phyloP scores from a whole-genome alignment of 2,797 vertebrate genomes.

The Amblyopsis hoosieri region DNA sequence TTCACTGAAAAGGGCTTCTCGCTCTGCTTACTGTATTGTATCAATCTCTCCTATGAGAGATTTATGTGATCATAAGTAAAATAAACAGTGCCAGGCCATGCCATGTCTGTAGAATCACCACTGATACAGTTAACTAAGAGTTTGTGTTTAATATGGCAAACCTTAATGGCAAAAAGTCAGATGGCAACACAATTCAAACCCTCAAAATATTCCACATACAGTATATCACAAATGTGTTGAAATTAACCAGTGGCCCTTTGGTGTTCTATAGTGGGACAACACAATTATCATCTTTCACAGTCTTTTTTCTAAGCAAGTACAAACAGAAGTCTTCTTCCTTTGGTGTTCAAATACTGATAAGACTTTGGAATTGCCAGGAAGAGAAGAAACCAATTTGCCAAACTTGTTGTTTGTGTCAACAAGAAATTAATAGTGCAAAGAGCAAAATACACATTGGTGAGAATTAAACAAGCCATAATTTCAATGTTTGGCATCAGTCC shows the following conservation, averaged over 20 bases:
- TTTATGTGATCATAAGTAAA: slow-evolving; percentile 57
- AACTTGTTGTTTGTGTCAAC: slow-evolving; percentile 34
- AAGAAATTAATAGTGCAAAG: slow-evolving; percentile 36
- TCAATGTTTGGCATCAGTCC: slow-evolving; percentile 19
- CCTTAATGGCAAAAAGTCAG: slow-evolving; percentile 17
- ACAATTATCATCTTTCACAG: slow-evolving; percentile 1
- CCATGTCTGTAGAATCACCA: slow-evolving; percentile 48
- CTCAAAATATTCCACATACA: too few relatives aligned
- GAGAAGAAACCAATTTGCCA: slow-evolving; percentile 27
- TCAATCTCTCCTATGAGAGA: slow-evolving; percentile 47
- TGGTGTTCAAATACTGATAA: slow-evolving; percentile 7
- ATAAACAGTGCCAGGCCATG: slow-evolving; percentile 60
- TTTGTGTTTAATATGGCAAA: slow-evolving; percentile 10
- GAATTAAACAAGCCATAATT: slow-evolving; percentile 32
- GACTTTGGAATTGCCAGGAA: slow-evolving; percentile 24
- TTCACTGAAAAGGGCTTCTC: slow-evolving; percentile 1
- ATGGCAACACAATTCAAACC: slow-evolving; percentile 13
- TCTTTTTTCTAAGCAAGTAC: too few relatives aligned
- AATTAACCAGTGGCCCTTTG: slow-evolving; percentile 7
- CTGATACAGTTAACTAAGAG: slow-evolving; percentile 43
- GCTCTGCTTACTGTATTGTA: not conserved
- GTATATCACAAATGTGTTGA: slow-evolving; percentile 1
- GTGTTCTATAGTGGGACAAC: slow-evolving; percentile 11
- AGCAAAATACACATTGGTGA: slow-evolving; percentile 33
- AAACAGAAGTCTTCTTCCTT: not conserved